Evolutionary conservation across 2,113 vertebrate genomes (phyloP).

Genomic region (Triplophysa dalaica): DNA sequence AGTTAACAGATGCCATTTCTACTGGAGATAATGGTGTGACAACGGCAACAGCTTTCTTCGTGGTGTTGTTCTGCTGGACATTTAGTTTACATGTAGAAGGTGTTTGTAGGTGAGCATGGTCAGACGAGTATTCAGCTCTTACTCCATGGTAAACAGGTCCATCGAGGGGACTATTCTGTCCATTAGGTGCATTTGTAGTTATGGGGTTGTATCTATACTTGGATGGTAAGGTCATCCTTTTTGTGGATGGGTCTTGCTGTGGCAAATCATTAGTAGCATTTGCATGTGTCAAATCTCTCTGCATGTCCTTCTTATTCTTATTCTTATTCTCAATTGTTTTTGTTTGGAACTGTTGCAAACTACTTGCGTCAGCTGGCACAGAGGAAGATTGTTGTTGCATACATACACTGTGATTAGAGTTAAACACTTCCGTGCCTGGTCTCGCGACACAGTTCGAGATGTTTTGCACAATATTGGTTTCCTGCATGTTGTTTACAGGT

Average conservation of each 20-base stretch:
- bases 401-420: not conserved
- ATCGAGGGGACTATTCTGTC: not conserved
- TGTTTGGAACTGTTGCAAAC: not conserved
- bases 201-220: not conserved
- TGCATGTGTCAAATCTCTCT: not conserved
- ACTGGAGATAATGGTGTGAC: conserved; percentile 37
- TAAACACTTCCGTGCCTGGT: not conserved
- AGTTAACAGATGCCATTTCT: not conserved
- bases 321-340: not conserved
- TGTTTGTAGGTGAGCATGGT: not conserved
- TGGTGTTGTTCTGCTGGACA: conserved; percentile 11
- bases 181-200: not conserved
- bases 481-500: not conserved
- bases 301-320: not conserved
- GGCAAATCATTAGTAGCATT: conserved; percentile 5
- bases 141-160: not conserved
- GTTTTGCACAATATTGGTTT: not conserved
- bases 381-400: not conserved
- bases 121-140: not conserved
- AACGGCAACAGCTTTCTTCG: conserved; percentile 45
- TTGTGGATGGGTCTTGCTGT: not conserved
- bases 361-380: not conserved
- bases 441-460: not conserved
- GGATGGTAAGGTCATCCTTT: not conserved
- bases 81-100: conserved; percentile 3